Evolutionary conservation across 2,888 invertebrate species (phyloP).

Genomic region (Elysia crispata): DNA sequence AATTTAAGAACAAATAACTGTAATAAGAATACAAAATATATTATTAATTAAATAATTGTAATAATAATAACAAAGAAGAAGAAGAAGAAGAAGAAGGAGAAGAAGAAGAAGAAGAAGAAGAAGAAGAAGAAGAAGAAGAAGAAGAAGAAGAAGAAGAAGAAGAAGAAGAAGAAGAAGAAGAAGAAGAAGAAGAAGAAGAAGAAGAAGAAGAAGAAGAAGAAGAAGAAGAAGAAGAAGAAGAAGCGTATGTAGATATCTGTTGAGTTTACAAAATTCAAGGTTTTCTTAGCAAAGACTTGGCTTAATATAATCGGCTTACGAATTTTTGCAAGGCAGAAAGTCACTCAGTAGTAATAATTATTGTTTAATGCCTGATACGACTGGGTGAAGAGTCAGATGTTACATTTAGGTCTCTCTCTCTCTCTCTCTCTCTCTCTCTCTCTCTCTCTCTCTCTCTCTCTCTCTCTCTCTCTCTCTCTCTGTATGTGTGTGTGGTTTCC

Average conservation of each 20-base stretch:
- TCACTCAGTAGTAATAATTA: too few relatives aligned
- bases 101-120: conserved; percentile 1
- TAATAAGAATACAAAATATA: not conserved
- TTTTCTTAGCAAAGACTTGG: too few relatives aligned
- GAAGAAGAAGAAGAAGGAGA: not conserved
- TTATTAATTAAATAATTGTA: not conserved
- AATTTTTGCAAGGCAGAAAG: not conserved
- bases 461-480: not conserved
- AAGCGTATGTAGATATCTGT: not conserved
- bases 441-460: not conserved
- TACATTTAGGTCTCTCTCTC: too few relatives aligned
- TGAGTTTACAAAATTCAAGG: too few relatives aligned
- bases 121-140: not conserved
- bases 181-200: not conserved
- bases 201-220: not conserved
- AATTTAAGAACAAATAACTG: too few relatives aligned
- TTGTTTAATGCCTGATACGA: too few relatives aligned
- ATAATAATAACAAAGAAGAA: conserved; percentile 12
- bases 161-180: not conserved
- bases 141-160: not conserved
- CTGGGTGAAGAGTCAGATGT: too few relatives aligned
- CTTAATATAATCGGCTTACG: too few relatives aligned
- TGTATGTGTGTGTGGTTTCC: not conserved
- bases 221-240: conserved; percentile 3
- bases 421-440: not conserved